phyloP scores from a whole-genome alignment of 2,797 vertebrate species.

The Galago senegalensis region DNA sequence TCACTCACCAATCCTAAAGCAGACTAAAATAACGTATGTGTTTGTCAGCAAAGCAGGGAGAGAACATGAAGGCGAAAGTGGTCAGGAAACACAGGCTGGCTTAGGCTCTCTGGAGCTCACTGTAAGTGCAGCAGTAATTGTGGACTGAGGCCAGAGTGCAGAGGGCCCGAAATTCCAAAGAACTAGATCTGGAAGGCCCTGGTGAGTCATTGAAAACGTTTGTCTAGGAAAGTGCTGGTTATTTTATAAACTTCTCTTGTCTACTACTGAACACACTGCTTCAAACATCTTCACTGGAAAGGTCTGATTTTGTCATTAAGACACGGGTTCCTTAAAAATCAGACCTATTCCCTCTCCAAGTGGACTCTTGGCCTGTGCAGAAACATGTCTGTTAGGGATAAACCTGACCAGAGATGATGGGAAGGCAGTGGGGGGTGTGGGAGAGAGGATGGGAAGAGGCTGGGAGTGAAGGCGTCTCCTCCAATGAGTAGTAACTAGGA shows the following conservation, averaged over 20 bases:
- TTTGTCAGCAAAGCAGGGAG: background rate
- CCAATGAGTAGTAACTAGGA: background rate
- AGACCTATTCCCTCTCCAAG: background rate
- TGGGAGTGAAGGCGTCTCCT: background rate
- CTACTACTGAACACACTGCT: background rate
- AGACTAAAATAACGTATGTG: no score
- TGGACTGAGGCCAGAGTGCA: background rate
- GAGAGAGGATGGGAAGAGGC: background rate
- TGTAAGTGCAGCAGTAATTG: background rate
- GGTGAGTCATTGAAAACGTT: background rate
- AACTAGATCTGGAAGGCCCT: background rate
- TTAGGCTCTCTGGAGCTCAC: background rate
- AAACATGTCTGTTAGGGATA: background rate
- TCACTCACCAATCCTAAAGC: no score
- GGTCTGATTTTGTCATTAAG: constrained; percentile 78
- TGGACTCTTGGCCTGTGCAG: constrained; percentile 2
- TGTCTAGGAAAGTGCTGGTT: background rate
- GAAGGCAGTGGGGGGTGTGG: background rate
- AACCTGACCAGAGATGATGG: background rate
- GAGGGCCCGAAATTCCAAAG: background rate
- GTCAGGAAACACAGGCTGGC: background rate
- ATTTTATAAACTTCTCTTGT: background rate
- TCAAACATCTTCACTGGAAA: constrained; percentile 20
- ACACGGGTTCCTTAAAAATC: background rate
- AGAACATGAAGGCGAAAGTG: background rate